Base-by-base conservation (phyloP, 2,888 invertebrate genomes). In the Machimus rusticus region DNA sequence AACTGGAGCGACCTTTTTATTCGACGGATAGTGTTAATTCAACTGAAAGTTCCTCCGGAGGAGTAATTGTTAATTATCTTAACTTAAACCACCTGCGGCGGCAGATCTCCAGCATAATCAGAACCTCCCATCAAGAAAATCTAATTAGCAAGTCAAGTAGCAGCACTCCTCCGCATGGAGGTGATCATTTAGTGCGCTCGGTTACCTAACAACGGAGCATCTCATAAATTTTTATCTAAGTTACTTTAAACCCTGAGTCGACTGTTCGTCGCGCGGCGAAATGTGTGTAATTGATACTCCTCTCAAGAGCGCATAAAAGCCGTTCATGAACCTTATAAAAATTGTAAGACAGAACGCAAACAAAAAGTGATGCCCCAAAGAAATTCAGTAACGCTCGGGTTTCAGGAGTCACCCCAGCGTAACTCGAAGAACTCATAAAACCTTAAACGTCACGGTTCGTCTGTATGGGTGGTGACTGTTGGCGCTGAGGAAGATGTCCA, bases 341-440 rank as follows among this genome's bases (percentile, higher is more conserved):
- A 81, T 28, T 43, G 51, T 16, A 81, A 81, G 19, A 81, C 28
- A 28, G 28, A 28, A 51, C 16, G 55, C 23, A 46, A 81, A 76
- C n/a, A 79, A 79, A 57, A 85, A 74, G 37, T 19, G 39, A 85
- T 31, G 66, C 57, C 5, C 16, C 16, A 84, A 84, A 85, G 74
- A 31, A 85, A 74, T 85, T 37, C 85, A 85, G 74, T 74, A 85
- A 43, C 46, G 74, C 74, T 74, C 74, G 23, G 74, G 39, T 74
- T 85, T 85, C 39, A 85, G 31, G 31, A 85, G 74, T 85, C 85
- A 85, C 74, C 85, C 85, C 74, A 85, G 85, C 85, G 85, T 85
- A 85, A 85, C 85, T 74, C 74, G 85, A 85, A 85, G 23, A 85
- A 28, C 74, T 74, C 85, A 85, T 28, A 85, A 84, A 74, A 82